Evolutionary conservation across 2,113 vertebrate genomes (phyloP).

Genomic region (Carlito syrichta): DNA sequence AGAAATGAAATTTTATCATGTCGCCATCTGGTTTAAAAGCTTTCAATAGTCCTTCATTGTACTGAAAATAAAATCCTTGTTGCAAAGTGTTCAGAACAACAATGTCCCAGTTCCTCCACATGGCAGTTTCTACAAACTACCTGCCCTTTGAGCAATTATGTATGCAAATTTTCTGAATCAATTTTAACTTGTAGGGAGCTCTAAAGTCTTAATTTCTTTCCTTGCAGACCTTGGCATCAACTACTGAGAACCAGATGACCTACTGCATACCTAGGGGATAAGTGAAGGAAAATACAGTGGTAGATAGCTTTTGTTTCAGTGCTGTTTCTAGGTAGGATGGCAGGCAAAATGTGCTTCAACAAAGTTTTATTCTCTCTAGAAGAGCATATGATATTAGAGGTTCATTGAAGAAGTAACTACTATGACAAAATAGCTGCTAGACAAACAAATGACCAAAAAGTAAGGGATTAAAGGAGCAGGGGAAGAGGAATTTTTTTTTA

Average conservation of each 20-base stretch:
- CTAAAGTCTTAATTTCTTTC: not conserved
- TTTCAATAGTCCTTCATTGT: not conserved
- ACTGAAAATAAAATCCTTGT: conserved; percentile 48
- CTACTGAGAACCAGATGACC: not conserved
- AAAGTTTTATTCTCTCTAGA: not conserved
- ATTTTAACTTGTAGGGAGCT: not conserved
- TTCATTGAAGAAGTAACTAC: not conserved
- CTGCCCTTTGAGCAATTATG: not conserved
- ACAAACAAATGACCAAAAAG: not conserved
- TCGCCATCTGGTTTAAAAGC: not conserved
- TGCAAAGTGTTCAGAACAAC: conserved; percentile 29
- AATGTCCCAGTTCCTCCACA: not conserved
- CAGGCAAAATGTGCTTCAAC: not conserved
- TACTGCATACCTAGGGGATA: not conserved
- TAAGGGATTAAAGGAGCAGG: not conserved
- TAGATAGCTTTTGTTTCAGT: not conserved
- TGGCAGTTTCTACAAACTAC: not conserved
- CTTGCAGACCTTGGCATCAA: not conserved
- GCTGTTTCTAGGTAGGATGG: not conserved
- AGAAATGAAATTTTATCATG: conserved; percentile 52
- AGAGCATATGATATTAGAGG: not conserved
- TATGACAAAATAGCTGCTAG: not conserved
- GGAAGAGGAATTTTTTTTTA: not conserved
- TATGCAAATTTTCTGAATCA: conserved; percentile 1
- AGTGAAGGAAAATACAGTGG: not conserved